These are phyloP conservation scores for Palythoa grandis DNA, from an alignment of 92 coral and sea anemone species.

Conservation along the genomic window DNA sequence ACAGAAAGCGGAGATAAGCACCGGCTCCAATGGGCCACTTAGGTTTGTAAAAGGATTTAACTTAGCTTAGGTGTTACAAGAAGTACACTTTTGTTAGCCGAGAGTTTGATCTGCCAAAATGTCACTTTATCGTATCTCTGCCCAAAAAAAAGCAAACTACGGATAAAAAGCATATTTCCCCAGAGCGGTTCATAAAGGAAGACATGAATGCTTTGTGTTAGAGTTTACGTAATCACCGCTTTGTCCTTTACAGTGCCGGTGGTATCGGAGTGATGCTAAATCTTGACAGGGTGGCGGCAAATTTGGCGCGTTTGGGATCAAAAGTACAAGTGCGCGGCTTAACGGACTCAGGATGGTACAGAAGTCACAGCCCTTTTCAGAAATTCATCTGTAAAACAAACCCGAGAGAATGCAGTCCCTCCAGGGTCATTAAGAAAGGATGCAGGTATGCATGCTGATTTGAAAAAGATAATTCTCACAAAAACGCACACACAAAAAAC, in stretches of 20 bases:
- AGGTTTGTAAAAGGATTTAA: too few relatives aligned
- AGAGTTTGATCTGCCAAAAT: too few relatives aligned
- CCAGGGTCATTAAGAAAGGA: constrained; percentile 71
- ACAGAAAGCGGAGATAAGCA: too few relatives aligned
- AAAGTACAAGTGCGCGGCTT: constrained; percentile 80
- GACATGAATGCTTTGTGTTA: too few relatives aligned
- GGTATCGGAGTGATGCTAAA: constrained; percentile 89
- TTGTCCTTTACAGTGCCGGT: constrained; percentile 59
- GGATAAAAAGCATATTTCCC: too few relatives aligned
- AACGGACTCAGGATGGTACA: constrained; percentile 91
- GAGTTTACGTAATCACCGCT: not conserved
- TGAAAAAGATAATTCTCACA: too few relatives aligned
- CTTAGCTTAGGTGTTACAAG: too few relatives aligned
- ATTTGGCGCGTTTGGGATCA: constrained; percentile 57
- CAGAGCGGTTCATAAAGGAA: too few relatives aligned
- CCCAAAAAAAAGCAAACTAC: too few relatives aligned
- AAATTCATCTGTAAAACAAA: constrained; percentile 31
- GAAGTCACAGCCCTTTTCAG: constrained; percentile 40
- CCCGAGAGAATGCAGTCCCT: constrained; percentile 55
- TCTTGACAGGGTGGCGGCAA: constrained; percentile 72
- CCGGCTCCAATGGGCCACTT: too few relatives aligned
- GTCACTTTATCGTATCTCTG: too few relatives aligned
- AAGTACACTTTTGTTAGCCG: too few relatives aligned
- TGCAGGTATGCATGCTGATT: constrained; percentile 54
- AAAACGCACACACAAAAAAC: not conserved